Conservation (phyloP, 2,113 vertebrate species). For the Xerus inauris region DNA sequence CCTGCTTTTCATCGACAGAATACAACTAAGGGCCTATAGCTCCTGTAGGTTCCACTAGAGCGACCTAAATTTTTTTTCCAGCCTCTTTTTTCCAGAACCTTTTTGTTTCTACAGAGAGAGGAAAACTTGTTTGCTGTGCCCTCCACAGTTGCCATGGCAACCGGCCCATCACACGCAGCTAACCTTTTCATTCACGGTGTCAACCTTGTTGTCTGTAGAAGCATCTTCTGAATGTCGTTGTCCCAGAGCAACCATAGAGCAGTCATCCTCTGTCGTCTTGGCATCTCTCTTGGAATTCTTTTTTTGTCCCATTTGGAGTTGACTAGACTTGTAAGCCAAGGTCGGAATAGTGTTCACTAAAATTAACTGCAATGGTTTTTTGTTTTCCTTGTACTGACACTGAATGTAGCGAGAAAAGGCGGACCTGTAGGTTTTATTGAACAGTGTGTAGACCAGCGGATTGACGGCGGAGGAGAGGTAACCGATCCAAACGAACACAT, state of each 20-base stretch:
- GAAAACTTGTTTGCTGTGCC: neutral
- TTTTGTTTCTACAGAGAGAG: conserved; percentile 22
- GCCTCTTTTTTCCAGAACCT: conserved; percentile 53
- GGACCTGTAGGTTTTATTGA: conserved; percentile 96
- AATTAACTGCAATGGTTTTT: conserved; percentile 94
- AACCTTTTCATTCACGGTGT: conserved; percentile 85
- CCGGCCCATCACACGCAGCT: conserved; percentile 88
- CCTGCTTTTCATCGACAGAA: conserved; percentile 80
- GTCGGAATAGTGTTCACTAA: conserved; percentile 96
- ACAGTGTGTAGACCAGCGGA: conserved; percentile 95
- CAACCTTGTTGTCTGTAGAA: conserved; percentile 73
- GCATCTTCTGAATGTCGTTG: conserved; percentile 77
- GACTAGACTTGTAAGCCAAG: conserved; percentile 92
- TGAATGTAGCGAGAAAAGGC: conserved; percentile 95
- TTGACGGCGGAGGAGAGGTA: conserved; percentile 98
- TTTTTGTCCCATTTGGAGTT: conserved; percentile 87
- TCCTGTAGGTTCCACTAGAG: conserved; percentile 62
- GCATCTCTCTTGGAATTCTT: conserved; percentile 85
- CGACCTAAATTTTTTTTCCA: conserved; percentile 64
- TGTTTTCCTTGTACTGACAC: conserved; percentile 94
- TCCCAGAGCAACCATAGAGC: conserved; percentile 82
- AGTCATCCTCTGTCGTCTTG: conserved; percentile 84
- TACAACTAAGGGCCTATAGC: conserved; percentile 64
- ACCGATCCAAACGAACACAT: conserved; percentile 97
- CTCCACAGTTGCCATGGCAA: conserved; percentile 76